A percentile compares a stretch with the other conserved stretches of the same genome.
phyloP scores from a whole-genome alignment of 2,888 invertebrate species.

The Alviniconcha strummeri region DNA sequence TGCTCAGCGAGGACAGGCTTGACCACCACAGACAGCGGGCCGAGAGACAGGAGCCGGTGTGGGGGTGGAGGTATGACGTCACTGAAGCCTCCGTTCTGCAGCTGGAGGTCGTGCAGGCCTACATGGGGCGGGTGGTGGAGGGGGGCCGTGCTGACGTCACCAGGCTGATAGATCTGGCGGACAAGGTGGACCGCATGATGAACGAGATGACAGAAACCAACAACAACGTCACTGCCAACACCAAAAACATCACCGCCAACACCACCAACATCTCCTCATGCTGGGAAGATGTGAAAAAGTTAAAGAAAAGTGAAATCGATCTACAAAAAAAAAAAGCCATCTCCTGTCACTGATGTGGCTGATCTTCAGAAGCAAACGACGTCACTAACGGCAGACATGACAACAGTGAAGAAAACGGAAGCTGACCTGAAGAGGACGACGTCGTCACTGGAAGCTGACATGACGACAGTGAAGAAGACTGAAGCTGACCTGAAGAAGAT shows the following conservation, averaged over 20 bases:
- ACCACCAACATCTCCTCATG: too few species aligned
- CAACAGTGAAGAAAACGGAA: not conserved
- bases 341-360: not conserved
- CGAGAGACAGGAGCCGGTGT: not conserved
- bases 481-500: not conserved
- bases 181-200: not conserved
- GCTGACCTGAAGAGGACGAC: not conserved
- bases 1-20: too few species aligned
- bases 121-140: slow-evolving; percentile 9
- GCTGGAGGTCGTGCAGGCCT: slow-evolving; percentile 6
- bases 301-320: too few species aligned
- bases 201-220: too few species aligned
- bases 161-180: not conserved
- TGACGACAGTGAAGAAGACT: not conserved
- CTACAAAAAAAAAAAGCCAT: too few species aligned
- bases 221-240: too few species aligned
- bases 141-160: not conserved
- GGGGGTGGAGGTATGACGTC: not conserved
- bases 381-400: not conserved
- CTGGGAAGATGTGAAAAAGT: too few species aligned
- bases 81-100: slow-evolving; percentile 3
- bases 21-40: too few species aligned
- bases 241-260: too few species aligned
- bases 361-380: not conserved
- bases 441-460: not conserved